Percentiles rank a stretch among this genome's conserved stretches.
Evolutionary conservation across 2,888 invertebrate species (phyloP).

Genomic region (Phalera bucephala): DNA sequence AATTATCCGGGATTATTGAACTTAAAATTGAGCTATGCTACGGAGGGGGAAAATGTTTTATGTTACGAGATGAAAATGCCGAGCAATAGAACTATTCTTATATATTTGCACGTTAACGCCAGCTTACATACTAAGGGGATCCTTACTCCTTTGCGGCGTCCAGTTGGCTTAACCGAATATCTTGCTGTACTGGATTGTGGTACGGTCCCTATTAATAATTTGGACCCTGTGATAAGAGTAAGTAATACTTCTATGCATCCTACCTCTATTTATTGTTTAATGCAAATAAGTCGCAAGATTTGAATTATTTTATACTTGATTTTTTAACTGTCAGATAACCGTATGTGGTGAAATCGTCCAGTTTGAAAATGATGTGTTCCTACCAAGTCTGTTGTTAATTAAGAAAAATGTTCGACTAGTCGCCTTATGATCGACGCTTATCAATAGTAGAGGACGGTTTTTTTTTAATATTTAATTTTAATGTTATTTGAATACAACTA

Average conservation of each 20-base stretch:
- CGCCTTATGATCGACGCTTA: too few species aligned
- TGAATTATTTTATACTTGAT: too few species aligned
- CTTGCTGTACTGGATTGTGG: conserved; percentile 68
- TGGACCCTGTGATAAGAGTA: conserved; percentile 75
- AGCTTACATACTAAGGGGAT: conserved; percentile 51
- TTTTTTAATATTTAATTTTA: too few species aligned
- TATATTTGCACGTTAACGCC: conserved; percentile 56
- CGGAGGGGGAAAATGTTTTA: conserved; percentile 54
- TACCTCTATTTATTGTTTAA: too few species aligned
- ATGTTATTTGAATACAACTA: too few species aligned
- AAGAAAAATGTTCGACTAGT: too few species aligned
- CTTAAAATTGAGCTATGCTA: conserved; percentile 54
- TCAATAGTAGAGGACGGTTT: too few species aligned
- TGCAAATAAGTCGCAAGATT: too few species aligned
- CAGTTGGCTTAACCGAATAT: conserved; percentile 39
- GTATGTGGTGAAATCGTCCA: too few species aligned
- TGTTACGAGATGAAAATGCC: conserved; percentile 68
- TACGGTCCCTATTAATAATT: conserved; percentile 72
- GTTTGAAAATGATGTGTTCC: too few species aligned
- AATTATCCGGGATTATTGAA: conserved; percentile 51
- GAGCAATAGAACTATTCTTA: conserved; percentile 54
- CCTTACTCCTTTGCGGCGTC: conserved; percentile 58
- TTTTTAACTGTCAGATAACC: too few species aligned
- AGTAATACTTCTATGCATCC: conserved; percentile 20
- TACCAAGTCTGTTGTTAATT: too few species aligned